Percentiles rank a stretch among this genome's conserved stretches.
Evolutionary conservation across 2,888 invertebrate genomes (phyloP).

Genomic region (Frankliniella intonsa): DNA sequence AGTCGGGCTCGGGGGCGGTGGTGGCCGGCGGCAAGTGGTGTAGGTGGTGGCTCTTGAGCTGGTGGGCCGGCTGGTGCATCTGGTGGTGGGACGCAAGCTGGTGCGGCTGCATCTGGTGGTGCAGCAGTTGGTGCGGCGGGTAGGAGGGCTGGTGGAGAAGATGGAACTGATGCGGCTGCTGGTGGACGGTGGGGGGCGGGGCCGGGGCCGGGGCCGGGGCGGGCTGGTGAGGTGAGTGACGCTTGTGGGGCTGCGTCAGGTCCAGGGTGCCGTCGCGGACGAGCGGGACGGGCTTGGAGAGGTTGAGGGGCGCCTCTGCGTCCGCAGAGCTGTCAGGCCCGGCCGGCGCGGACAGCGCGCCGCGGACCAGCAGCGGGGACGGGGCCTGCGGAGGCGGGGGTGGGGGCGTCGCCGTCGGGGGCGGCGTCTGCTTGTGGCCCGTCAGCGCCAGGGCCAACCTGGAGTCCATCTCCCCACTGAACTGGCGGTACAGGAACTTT

Average conservation of each 20-base stretch:
- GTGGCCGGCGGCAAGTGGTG: background rate
- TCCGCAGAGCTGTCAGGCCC: background rate
- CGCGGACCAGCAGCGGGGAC: background rate
- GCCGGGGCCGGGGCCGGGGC: background rate
- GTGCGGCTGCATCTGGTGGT: background rate
- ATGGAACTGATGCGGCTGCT: background rate
- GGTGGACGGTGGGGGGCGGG: background rate
- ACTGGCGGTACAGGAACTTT: slow-evolving; percentile 31
- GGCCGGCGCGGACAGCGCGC: too few species aligned
- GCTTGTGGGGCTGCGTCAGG: background rate
- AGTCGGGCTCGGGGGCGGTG: slow-evolving; percentile 2
- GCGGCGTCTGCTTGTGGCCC: slow-evolving; percentile 42
- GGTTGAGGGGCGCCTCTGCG: background rate
- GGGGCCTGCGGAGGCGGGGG: background rate
- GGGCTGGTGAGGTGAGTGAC: background rate
- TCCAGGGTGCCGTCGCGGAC: background rate
- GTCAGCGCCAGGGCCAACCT: slow-evolving; percentile 48
- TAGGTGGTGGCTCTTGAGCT: background rate
- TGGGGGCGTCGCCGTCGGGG: background rate
- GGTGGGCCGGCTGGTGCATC: background rate
- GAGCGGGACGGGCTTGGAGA: background rate
- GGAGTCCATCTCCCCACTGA: slow-evolving; percentile 39
- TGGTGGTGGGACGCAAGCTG: background rate
- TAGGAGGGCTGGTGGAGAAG: too few species aligned
- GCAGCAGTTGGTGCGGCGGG: background rate